phyloP scores from a whole-genome alignment of 2,888 invertebrate genomes.

The Coremacera marginata region DNA sequence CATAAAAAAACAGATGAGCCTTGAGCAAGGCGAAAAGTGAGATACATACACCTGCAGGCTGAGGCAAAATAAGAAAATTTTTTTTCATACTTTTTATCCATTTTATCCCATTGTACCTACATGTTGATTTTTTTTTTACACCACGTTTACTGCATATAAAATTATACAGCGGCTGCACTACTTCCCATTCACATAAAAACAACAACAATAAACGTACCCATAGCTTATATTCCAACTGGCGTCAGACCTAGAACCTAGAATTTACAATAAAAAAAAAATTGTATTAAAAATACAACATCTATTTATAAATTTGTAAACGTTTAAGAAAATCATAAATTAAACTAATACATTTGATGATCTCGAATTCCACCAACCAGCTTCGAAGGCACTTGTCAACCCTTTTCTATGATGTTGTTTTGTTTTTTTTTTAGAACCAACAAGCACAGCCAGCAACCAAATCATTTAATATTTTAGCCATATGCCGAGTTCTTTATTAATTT shows the following conservation, averaged over 20 bases:
- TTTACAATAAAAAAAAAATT: background rate
- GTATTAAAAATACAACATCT: background rate
- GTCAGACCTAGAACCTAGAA: background rate
- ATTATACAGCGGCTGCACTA: background rate
- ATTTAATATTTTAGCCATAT: slow-evolving; percentile 30
- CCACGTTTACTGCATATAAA: slow-evolving; percentile 9
- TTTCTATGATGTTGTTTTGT: background rate
- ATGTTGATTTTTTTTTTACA: background rate
- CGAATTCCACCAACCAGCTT: no score
- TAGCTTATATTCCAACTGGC: background rate
- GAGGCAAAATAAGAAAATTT: no score
- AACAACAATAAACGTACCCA: background rate
- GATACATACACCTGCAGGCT: no score
- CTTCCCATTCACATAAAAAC: background rate
- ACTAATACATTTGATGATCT: background rate
- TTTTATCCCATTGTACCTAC: background rate
- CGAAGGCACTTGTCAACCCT: background rate
- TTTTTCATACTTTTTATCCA: background rate
- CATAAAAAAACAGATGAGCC: no score
- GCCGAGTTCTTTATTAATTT: slow-evolving; percentile 29
- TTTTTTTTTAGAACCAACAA: background rate
- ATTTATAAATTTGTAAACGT: slow-evolving; percentile 25
- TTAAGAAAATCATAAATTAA: slow-evolving; percentile 23
- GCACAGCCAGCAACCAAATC: background rate
- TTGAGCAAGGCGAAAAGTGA: no score